phyloP scores from a whole-genome alignment of 2,888 invertebrate species.

The Neuroscelio doddi region DNA sequence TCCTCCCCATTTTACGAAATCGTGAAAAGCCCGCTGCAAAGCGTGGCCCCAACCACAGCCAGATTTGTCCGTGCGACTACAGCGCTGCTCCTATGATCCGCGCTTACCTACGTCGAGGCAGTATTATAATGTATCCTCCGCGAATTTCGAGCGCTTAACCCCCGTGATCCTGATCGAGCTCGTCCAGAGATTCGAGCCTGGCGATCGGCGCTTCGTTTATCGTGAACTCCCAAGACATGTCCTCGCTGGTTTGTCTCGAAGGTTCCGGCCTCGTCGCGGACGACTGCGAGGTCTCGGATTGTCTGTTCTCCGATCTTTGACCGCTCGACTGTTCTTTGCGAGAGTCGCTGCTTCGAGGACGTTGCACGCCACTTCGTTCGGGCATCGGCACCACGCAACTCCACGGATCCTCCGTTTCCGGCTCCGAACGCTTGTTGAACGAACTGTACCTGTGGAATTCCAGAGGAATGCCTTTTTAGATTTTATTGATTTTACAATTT shows the following conservation, averaged over 20 bases:
- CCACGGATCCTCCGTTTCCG: slow-evolving; percentile 67
- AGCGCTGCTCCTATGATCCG: slow-evolving; percentile 48
- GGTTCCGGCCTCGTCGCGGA: slow-evolving; percentile 50
- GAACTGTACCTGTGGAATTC: slow-evolving; percentile 62
- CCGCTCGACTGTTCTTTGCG: slow-evolving; percentile 54
- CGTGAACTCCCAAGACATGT: slow-evolving; percentile 68
- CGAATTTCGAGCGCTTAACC: slow-evolving; percentile 51
- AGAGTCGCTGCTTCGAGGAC: slow-evolving; percentile 63
- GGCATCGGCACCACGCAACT: slow-evolving; percentile 60
- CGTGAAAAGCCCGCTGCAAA: slow-evolving; percentile 28
- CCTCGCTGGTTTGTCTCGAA: slow-evolving; percentile 66
- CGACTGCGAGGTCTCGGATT: slow-evolving; percentile 26
- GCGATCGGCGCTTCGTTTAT: slow-evolving; percentile 76
- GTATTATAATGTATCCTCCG: slow-evolving; percentile 35
- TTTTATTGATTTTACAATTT: no score
- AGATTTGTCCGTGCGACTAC: slow-evolving; percentile 58
- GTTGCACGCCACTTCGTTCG: slow-evolving; percentile 50
- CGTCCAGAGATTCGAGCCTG: slow-evolving; percentile 79
- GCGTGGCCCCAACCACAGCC: slow-evolving; percentile 54
- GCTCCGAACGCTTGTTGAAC: slow-evolving; percentile 67
- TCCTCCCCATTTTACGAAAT: slow-evolving; percentile 21
- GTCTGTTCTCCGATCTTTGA: slow-evolving; percentile 46
- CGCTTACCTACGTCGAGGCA: slow-evolving; percentile 42
- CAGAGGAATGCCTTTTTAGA: no score
- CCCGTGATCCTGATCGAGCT: slow-evolving; percentile 75